Evolutionary conservation across 2,113 vertebrate species (phyloP).

Genomic region (Gulo gulo): DNA sequence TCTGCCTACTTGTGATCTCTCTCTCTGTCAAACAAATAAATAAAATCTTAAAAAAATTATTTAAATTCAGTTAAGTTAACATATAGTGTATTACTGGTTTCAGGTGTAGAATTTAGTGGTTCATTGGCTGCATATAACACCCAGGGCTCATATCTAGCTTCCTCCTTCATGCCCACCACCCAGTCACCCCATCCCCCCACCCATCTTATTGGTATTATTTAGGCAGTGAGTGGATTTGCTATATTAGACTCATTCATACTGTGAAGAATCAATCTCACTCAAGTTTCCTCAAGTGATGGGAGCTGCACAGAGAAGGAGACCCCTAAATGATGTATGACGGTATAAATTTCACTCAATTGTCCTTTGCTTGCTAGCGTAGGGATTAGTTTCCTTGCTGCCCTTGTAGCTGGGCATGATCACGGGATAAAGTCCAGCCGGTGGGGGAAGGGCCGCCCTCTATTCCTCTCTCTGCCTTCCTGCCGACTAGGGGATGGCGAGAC

Average conservation of each 20-base stretch:
- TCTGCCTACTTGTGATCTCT: too few relatives aligned
- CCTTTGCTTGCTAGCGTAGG: neutral
- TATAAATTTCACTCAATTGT: neutral
- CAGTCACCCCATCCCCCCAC: neutral
- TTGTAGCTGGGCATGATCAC: neutral
- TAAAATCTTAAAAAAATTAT: neutral
- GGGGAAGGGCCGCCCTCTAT: neutral
- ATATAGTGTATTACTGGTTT: neutral
- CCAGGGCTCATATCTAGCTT: neutral
- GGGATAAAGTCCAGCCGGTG: neutral
- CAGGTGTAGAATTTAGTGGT: neutral
- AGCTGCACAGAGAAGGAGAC: neutral
- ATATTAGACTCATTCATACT: neutral
- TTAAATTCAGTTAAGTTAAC: neutral
- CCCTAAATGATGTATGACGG: too few relatives aligned
- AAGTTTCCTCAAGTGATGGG: neutral
- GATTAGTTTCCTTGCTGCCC: neutral
- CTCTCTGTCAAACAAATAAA: too few relatives aligned
- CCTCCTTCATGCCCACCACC: neutral
- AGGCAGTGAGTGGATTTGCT: neutral
- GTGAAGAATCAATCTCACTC: neutral
- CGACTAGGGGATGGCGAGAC: neutral
- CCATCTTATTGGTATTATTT: neutral
- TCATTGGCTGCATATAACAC: neutral
- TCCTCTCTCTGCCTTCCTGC: neutral